Percentiles rank a stretch among this genome's conserved stretches.
phyloP scores from a whole-genome alignment of 1,140 invertebrate species.

The Sinella curviseta region DNA sequence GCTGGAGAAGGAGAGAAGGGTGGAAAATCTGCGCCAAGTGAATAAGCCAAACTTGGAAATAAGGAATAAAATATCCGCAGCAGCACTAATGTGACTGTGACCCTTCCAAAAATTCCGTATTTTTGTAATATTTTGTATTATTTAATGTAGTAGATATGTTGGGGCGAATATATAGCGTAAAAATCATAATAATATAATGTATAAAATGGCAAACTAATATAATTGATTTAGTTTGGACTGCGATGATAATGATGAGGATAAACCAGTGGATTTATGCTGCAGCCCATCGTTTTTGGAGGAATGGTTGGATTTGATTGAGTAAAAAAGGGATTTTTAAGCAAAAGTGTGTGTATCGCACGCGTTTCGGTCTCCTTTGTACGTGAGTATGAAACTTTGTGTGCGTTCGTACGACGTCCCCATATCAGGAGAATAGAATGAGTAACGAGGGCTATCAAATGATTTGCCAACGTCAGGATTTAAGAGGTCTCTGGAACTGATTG shows the following conservation, averaged over 20 bases:
- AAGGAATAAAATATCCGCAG: no score
- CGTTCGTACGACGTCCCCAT: background rate
- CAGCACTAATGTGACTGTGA: no score
- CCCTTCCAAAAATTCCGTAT: no score
- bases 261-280: background rate
- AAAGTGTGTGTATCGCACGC: background rate
- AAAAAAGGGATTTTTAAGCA: background rate
- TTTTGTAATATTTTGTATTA: no score
- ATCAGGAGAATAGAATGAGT: background rate
- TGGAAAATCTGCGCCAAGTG: no score
- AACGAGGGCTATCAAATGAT: conserved; percentile 21
- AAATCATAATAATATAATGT: no score
- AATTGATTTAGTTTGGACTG: background rate
- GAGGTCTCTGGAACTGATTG: conserved; percentile 19
- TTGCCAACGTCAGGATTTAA: conserved; percentile 25
- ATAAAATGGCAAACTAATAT: background rate
- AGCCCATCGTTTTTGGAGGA: background rate
- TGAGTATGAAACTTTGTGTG: background rate
- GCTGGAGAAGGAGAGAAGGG: background rate
- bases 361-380: background rate
- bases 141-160: no score
- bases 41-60: no score
- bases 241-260: background rate
- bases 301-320: background rate
- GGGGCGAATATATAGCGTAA: no score